Percentiles rank a stretch among this genome's conserved stretches.
Evolutionary conservation across 1,140 invertebrate genomes (phyloP).

Genomic region (Metaphire vulgaris): DNA sequence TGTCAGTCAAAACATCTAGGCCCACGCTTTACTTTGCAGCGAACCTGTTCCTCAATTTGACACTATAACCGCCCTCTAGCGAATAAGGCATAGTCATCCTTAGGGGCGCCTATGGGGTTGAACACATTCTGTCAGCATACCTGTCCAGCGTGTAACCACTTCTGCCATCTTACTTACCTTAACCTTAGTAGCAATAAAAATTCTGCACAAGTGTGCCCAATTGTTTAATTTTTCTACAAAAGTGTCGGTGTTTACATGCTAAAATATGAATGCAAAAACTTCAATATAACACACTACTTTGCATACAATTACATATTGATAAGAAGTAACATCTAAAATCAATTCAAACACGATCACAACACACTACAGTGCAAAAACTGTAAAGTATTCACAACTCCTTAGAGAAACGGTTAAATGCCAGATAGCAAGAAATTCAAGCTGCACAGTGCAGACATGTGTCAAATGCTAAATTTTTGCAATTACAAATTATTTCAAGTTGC

Average conservation of each 20-base stretch:
- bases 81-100: too few relatives aligned
- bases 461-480: background rate
- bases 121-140: too few relatives aligned
- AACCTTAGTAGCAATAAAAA: background rate
- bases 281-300: background rate
- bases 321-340: background rate
- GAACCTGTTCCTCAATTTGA: too few relatives aligned
- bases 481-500: background rate
- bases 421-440: background rate
- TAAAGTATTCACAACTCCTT: background rate
- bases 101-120: too few relatives aligned
- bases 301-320: background rate
- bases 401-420: background rate
- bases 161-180: too few relatives aligned
- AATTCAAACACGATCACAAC: too few relatives aligned
- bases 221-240: background rate
- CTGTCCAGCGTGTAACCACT: too few relatives aligned
- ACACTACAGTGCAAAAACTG: background rate
- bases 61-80: too few relatives aligned
- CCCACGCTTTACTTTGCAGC: too few relatives aligned
- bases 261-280: background rate
- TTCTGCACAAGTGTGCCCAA: background rate
- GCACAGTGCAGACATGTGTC: background rate
- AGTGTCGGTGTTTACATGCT: background rate
- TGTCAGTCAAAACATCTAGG: too few relatives aligned